Evolutionary conservation across 2,888 invertebrate genomes (phyloP), one percentile per base, ranked within the genome.

Genomic region (Parascotia fuliginaria): DNA sequence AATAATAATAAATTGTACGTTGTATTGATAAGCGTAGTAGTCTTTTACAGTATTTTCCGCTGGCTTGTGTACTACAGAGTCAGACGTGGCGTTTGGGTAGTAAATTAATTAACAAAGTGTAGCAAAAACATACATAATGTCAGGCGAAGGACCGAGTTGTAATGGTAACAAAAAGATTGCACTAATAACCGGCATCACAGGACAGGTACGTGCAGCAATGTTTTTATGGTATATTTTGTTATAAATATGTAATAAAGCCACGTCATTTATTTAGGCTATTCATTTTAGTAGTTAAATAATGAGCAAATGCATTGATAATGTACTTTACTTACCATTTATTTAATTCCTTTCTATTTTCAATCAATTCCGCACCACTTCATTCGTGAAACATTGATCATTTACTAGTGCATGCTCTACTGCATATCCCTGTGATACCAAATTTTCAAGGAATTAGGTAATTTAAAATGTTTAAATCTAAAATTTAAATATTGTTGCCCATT

Each of bases 181-280:
- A 9, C 92, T 99, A 49, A 96, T 99, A 75, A 99, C 99, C 53
- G 99, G 99, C 65, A 98, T 99, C 55, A 98, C 98, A 31, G 99
- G 99, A 27, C 99, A 99, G 95, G 99, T 98, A 94, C 81, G 83
- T 76, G 55, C 6, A n/a, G 38, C 50, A 19, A n/a, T n/a, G n/a
- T 32, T 29, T 37, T 19, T 13, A 16, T 22, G 29, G 7, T 7
- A 4, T 24, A 24, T 3, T 19, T 3, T 19, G 3, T 3, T 7
- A 7, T 24, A 24, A 24, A 3, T 9, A 7, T 24, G 5, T 19
- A 14, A 9, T 9, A 4, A 16, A 33, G 9, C 61, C 69, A 66
- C 61, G 63, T 64, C 40, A 37, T 11, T 54, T 5, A 0, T n/a
- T n/a, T n/a, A n/a, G n/a, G n/a, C n/a, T n/a, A n/a, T n/a, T n/a